These are phyloP conservation scores for Choristoneura fumiferana DNA, from an alignment of 1,140 invertebrate species.

Conservation along the genomic window DNA sequence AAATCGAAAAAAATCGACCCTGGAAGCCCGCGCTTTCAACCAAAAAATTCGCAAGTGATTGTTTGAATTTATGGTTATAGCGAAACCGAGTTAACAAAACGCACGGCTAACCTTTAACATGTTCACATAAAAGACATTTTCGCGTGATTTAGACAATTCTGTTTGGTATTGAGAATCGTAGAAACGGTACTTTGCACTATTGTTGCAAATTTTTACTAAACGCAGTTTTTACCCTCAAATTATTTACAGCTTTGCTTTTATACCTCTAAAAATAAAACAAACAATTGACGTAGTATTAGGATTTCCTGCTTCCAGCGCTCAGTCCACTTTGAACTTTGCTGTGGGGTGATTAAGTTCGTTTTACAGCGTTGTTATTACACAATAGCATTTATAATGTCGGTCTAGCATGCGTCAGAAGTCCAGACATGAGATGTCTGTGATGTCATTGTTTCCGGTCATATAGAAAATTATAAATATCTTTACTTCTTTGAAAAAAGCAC, in stretches of 20 bases:
- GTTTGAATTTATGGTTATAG: constrained; percentile 2
- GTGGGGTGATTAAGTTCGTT: background rate
- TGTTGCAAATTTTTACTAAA: constrained; percentile 10
- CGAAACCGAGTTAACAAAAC: background rate
- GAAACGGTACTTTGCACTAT: constrained; percentile 4
- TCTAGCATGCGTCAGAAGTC: constrained; percentile 44
- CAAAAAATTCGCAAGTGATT: too few relatives aligned
- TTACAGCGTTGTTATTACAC: background rate
- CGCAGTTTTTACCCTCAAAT: background rate
- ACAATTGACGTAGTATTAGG: constrained; percentile 2
- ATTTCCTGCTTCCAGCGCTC: background rate
- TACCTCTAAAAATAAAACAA: constrained; percentile 9
- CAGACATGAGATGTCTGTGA: constrained; percentile 47
- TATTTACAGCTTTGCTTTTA: constrained; percentile 15
- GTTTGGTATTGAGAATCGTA: background rate
- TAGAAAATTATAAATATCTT: constrained; percentile 12
- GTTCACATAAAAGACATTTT: too few relatives aligned
- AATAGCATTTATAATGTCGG: constrained; percentile 22
- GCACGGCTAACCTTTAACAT: too few relatives aligned
- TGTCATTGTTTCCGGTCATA: constrained; percentile 50
- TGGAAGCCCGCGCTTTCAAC: background rate
- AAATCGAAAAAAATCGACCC: constrained; percentile 15
- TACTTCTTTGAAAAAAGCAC: too few relatives aligned
- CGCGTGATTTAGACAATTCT: too few relatives aligned
- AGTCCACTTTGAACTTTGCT: background rate